Evolutionary conservation across 2,888 invertebrate species (phyloP), one percentile per base, ranked within the genome.

Genomic region (Lasioglossum morio): DNA sequence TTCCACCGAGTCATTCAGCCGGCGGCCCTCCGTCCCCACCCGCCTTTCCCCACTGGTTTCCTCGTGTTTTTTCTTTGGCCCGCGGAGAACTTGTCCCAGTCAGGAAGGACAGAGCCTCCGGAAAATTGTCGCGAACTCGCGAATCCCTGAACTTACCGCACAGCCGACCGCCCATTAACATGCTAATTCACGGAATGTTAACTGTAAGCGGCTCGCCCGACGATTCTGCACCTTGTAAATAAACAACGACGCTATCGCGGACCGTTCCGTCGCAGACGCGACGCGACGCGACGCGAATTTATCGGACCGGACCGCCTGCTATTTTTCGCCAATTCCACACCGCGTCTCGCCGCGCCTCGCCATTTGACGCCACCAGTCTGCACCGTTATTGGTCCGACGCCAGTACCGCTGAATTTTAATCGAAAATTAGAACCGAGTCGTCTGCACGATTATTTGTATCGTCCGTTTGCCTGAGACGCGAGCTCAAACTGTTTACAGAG

Each of bases 171-270:
- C 27, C 48, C 43, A 73, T 82, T 53, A 53, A 40, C 40, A 82
- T 78, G 79, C 66, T 78, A 82, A 82, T 73, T 48, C 48, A 5
- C 5, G 23, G 16, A 4, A 5, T 5, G 48, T 14, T 72, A 66
- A 72, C 48, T 72, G 72, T 63, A 72, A 77, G 46, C 46, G 40
- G 16, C 4, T 30, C 37, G 37, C 8, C 3, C 53, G 27, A 53
- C 53, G 53, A 74, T 30, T 53, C 75, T 5, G 60, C 27, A 10
- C 19, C 19, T 30, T 60, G 77, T 27, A 69, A 60, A 60, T 81
- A 72, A 72, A 63, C 70, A 77, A 77, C 30, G n/a, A 43, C 46
- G 72, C 77, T 81, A 48, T 77, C 77, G 77, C 63, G 19, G 60
- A 30, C 43, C 60, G 27, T 53, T 53, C 3, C 19, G 16, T n/a